Conservation (phyloP, 2,797 vertebrate genomes). For the Trachops cirrhosus region DNA sequence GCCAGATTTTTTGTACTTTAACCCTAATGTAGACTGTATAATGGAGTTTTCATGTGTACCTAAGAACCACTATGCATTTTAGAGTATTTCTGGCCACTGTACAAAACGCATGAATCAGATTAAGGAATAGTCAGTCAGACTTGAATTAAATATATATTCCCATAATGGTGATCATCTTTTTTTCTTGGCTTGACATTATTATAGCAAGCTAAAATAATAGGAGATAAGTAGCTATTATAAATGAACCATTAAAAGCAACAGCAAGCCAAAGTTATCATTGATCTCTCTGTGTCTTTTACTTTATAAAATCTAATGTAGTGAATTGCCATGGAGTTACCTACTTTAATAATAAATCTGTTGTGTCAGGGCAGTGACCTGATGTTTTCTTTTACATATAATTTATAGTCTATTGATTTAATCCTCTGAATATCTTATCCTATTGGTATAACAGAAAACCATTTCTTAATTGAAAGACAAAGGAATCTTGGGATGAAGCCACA, state of each 20-base stretch:
- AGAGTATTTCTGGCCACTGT: slow-evolving; percentile 58
- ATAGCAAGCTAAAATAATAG: slow-evolving; percentile 78
- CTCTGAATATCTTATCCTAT: slow-evolving; percentile 62
- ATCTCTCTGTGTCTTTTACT: slow-evolving; percentile 78
- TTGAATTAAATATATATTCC: slow-evolving; percentile 76
- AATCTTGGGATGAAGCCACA: slow-evolving; percentile 60
- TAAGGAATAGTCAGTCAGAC: slow-evolving; percentile 68
- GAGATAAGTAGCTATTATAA: slow-evolving; percentile 79
- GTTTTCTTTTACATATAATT: slow-evolving; percentile 80
- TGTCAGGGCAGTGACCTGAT: slow-evolving; percentile 75
- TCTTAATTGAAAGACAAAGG: slow-evolving; percentile 76
- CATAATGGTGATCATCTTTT: slow-evolving; percentile 72
- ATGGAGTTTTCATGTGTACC: not conserved
- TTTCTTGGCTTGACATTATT: slow-evolving; percentile 75
- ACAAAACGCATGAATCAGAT: slow-evolving; percentile 72
- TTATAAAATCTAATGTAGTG: slow-evolving; percentile 77
- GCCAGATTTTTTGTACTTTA: slow-evolving; percentile 32
- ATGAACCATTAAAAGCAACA: slow-evolving; percentile 78
- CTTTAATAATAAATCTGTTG: slow-evolving; percentile 82
- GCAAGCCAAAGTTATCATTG: slow-evolving; percentile 74
- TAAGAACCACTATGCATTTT: slow-evolving; percentile 50
- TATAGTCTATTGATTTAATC: slow-evolving; percentile 80
- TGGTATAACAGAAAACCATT: slow-evolving; percentile 70
- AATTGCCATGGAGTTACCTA: slow-evolving; percentile 73
- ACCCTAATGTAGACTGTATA: not conserved